Conservation (phyloP, 2,113 vertebrate genomes). For the Chitala chitala region DNA sequence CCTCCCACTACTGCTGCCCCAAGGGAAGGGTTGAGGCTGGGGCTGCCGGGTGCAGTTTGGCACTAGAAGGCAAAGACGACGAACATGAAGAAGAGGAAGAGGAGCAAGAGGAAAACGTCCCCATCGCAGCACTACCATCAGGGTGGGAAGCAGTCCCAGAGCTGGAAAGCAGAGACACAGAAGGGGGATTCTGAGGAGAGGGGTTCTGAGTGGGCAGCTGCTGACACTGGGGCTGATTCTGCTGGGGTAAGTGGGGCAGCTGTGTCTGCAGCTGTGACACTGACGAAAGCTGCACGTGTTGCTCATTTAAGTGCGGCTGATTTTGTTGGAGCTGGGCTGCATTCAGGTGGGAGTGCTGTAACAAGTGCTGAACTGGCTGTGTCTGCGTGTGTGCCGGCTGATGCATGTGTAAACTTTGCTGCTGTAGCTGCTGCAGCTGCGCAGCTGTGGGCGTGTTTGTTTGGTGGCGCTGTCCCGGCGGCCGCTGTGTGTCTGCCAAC, state of each 20-base stretch:
- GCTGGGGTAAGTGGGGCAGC: constrained; percentile 44
- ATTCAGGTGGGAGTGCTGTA: constrained; percentile 51
- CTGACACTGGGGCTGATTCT: constrained; percentile 44
- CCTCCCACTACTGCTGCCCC: constrained; percentile 56
- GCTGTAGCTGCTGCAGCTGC: constrained; percentile 50
- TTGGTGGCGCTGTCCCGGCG: constrained; percentile 45
- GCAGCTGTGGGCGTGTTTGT: constrained; percentile 58
- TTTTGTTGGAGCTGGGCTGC: constrained; percentile 49
- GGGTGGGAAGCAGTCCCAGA: constrained; percentile 29
- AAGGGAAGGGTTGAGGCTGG: constrained; percentile 58
- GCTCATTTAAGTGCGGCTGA: constrained; percentile 59
- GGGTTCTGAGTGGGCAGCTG: constrained; percentile 38
- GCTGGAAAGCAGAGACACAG: constrained; percentile 34
- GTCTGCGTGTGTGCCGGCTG: constrained; percentile 34
- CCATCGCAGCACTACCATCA: constrained; percentile 36
- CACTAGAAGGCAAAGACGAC: constrained; percentile 59
- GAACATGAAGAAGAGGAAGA: constrained; percentile 56
- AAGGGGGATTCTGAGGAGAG: constrained; percentile 42
- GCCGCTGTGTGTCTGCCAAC: constrained; percentile 20
- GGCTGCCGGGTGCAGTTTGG: constrained; percentile 57
- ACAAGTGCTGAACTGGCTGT: constrained; percentile 33
- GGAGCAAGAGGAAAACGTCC: constrained; percentile 46
- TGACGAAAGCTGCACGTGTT: constrained; percentile 45
- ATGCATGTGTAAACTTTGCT: constrained; percentile 54
- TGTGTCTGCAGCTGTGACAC: constrained; percentile 47